Base-by-base conservation (phyloP, 2,888 invertebrate species). In the Cartodere bifasciata region DNA sequence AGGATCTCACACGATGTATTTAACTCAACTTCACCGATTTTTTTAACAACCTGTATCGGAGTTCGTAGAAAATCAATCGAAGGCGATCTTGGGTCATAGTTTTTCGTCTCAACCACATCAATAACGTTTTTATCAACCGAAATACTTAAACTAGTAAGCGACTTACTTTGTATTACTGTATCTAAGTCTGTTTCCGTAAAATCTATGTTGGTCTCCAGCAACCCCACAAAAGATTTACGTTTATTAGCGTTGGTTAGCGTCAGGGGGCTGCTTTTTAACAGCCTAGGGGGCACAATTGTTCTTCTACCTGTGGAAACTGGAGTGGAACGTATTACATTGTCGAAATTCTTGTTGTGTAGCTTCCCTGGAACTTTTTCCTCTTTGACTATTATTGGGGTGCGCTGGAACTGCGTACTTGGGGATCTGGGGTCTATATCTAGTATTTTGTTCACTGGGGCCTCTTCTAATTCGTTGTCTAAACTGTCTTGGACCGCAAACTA, bases 171-270 rank as follows among this genome's bases (percentile, higher is more conserved):
- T 20, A 49, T 37, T 11, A 53, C 54, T 17, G 30, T 44, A 49
- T 62, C 62, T 22, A 62, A 44, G 47, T 62, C 53, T 13, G 62
- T 62, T 50, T 70, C 71, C 16, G 67, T 50, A 56, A 60, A 72
- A 44, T 73, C 72, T 55, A 73, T 65, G 52, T 72, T 70, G 12
- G 73, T 73, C 58, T 73, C 72, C 37, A 73, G 52, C 20, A 73
- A 51, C 23, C 58, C 59, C 13, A 58, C 58, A 23, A 63, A 60
- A 36, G 64, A 64, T 23, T 55, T 53, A 33, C 50, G 43, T 37
- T 49, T 58, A 30, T 41, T 49, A 20, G 27, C 24, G 34, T 42
- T 61, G 50, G 31, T 55, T 49, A 31, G 34, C 12, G 45, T 36
- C 15, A 52, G 41, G n/a, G 54, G 51, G 28, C 46, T 54, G 36